phyloP scores from a whole-genome alignment of 2,888 invertebrate species.

The Altica lythri region DNA sequence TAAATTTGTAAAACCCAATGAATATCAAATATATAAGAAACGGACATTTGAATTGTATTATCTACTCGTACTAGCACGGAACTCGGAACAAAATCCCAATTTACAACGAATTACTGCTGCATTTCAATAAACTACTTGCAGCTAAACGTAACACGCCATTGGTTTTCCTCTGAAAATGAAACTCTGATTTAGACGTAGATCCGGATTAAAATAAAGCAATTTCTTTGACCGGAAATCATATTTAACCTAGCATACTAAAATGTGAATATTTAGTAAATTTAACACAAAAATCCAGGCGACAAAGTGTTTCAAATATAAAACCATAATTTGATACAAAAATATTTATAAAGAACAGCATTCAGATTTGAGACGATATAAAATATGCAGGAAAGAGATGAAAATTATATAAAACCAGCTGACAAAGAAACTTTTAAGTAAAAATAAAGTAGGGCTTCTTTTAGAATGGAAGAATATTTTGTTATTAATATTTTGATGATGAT shows the following conservation, averaged over 20 bases:
- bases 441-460: too few species aligned
- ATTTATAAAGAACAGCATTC: too few species aligned
- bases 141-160: neutral
- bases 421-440: too few species aligned
- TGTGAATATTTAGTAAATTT: neutral
- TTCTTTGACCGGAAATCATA: neutral
- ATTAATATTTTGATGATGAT: too few species aligned
- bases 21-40: conserved; percentile 1
- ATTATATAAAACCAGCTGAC: too few species aligned
- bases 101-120: neutral
- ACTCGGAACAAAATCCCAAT: neutral
- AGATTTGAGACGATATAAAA: too few species aligned
- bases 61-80: neutral
- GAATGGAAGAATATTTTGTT: too few species aligned
- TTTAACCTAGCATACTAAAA: neutral
- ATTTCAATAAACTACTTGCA: conserved; percentile 1
- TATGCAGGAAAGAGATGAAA: too few species aligned
- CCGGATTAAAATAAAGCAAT: neutral
- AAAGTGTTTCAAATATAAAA: too few species aligned
- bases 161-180: neutral
- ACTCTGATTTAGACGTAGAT: neutral
- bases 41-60: neutral
- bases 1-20: neutral
- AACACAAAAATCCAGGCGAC: neutral
- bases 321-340: too few species aligned